Evolutionary conservation across 2,797 vertebrate genomes (phyloP), one percentile per base, ranked within the genome.

Genomic region (Notamacropus eugenii): DNA sequence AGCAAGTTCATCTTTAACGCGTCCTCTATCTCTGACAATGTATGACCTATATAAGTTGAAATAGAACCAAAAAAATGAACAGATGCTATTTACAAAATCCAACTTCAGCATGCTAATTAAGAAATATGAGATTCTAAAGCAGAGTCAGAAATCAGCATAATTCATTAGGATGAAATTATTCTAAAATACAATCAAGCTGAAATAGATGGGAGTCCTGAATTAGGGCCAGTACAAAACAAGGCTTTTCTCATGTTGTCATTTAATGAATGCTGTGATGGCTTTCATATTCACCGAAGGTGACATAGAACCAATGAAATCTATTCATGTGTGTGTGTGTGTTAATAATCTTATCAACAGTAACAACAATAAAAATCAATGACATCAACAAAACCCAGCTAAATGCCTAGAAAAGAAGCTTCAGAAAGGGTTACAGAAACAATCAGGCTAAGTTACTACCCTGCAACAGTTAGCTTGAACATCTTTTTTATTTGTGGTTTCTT

Each of bases 161-260:
- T 97, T 97, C 97, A 97, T 97, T 97, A 96, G 91, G 94, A 93
- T 94, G 87, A 97, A 97, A 97, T 97, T 95, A 95, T 94, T 94
- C 67, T 90, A 94, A 98, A 96, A 93, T 96, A 96, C 95, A 97
- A 96, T 97, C 97, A 95, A 90, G 96, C 59, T 94, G 82, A 90
- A 97, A 94, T 40, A 90, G 74, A 92, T 94, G 52, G 90, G 19
- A 2, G 40, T 94, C 92, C 57, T 90, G 92, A 93, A 92, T 57
- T 54, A 74, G 55, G 54, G 55, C 40, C 95, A 82, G 54, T 1
- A 11, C 13, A 27, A 96, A 97, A 91, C 0, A 12, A 54, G 40
- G 28, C 40, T 93, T 90, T 55, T 6, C 50, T 74, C 92, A 90
- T 67, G 54, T 27, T 82, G 28, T 31, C 29, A 3, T 9, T 13